These are phyloP conservation scores for Luscinia megarhynchos DNA, from an alignment of 2,797 vertebrate genomes.

Conservation along the genomic window DNA sequence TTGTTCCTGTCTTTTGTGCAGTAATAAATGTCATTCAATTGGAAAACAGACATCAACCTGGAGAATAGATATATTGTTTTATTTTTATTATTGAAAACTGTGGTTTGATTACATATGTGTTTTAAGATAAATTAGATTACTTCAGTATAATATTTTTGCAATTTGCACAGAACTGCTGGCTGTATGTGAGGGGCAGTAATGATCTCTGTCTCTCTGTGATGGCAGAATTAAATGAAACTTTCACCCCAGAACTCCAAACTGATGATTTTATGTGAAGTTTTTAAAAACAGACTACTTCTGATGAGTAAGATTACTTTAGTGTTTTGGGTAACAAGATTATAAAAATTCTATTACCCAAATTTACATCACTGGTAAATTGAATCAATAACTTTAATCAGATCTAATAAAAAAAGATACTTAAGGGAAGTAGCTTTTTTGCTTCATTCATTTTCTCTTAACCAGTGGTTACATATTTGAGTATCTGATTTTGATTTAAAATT, in stretches of 20 bases:
- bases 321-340: slow-evolving; percentile 3
- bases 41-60: background rate
- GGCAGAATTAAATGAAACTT: background rate
- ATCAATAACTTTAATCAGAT: slow-evolving; percentile 28
- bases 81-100: background rate
- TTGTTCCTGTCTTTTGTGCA: background rate
- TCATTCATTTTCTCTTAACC: background rate
- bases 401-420: slow-evolving; percentile 14
- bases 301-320: background rate
- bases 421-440: background rate
- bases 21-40: background rate
- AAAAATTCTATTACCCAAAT: background rate
- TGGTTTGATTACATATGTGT: background rate
- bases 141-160: background rate
- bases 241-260: background rate
- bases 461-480: background rate
- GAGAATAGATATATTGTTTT: background rate
- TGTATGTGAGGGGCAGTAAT: background rate
- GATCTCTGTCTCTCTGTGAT: background rate
- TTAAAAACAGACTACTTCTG: background rate
- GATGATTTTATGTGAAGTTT: background rate
- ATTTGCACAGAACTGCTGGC: background rate
- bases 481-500: background rate
- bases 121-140: background rate
- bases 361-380: background rate